Evolutionary conservation across 2,888 invertebrate species (phyloP), one percentile per base, ranked within the genome.

Genomic region (Eledona agricola): DNA sequence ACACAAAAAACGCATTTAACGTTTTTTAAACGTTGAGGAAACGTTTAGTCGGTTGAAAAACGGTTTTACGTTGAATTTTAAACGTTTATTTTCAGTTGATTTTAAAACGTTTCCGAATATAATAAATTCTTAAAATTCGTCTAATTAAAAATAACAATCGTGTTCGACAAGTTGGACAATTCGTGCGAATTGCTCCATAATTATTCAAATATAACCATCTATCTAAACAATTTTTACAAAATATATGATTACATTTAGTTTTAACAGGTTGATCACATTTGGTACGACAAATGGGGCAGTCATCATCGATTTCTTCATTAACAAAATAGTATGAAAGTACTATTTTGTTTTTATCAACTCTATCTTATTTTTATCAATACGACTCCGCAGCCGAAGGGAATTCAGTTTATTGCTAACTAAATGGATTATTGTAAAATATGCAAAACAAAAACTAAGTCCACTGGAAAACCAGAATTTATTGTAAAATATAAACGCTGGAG

Each of bases 381-480:
- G 20, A 19, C 20, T 19, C 20, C 20, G n/a, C 20, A 19, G 20
- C 20, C 20, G 20, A 19, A 19, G 20, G 20, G 20, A 19, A 19
- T 19, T 19, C 20, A 19, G n/a, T n/a, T n/a, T n/a, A n/a, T n/a
- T n/a, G n/a, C n/a, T n/a, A n/a, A 19, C 4, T 32, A 32, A 32
- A 32, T 17, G 32, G 32, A 32, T 32, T 32, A 32, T 32, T 32
- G 32, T 32, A 17, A 17, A 32, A 32, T 16, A 32, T 32, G 32
- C 32, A 32, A 35, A 37, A 23, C 10, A n/a, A 37, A 37, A 37
- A 37, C 37, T 22, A 37, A 37, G 25, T 23, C 23, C 15, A 37
- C 23, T 23, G 37, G 37, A 23, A 15, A 37, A 22, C 37, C 23
- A 37, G 37, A 37, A 37, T 37, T 37, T 23, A 23, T 37, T 23